phyloP scores from a whole-genome alignment of 2,113 vertebrate species.

The Pelecanoides urinatrix region DNA sequence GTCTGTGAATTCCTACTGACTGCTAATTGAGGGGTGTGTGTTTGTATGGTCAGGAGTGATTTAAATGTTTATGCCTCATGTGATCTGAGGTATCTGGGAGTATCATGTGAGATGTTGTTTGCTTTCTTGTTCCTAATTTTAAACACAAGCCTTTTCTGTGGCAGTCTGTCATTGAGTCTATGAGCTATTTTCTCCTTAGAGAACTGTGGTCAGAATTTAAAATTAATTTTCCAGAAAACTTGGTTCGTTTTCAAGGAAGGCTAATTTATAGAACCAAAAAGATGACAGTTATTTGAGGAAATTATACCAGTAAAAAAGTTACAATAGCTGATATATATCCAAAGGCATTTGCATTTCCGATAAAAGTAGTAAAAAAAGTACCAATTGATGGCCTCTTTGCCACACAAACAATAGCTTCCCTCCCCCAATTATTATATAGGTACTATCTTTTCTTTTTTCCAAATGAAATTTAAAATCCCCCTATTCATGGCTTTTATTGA shows the following conservation, averaged over 20 bases:
- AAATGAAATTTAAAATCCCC: neutral
- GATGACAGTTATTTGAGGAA: neutral
- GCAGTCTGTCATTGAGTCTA: neutral
- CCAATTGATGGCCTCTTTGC: neutral
- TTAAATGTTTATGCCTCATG: constrained; percentile 60
- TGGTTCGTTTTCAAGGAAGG: neutral
- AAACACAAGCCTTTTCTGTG: neutral
- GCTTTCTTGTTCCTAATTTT: constrained; percentile 55
- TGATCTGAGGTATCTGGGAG: constrained; percentile 47
- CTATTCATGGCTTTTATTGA: neutral
- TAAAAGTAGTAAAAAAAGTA: neutral
- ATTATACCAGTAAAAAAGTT: neutral
- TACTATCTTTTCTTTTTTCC: neutral
- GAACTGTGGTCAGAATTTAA: neutral
- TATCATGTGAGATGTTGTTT: constrained; percentile 57
- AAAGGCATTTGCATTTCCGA: neutral
- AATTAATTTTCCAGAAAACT: neutral
- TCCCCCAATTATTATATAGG: neutral
- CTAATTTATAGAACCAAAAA: neutral
- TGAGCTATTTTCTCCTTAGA: neutral
- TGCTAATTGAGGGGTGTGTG: neutral
- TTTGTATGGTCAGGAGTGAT: constrained; percentile 37
- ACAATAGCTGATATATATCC: neutral
- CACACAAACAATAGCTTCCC: neutral
- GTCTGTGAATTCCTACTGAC: constrained; percentile 52